These are phyloP conservation scores for Mobula birostris DNA, from an alignment of 2,113 vertebrate genomes.

Conservation along the genomic window DNA sequence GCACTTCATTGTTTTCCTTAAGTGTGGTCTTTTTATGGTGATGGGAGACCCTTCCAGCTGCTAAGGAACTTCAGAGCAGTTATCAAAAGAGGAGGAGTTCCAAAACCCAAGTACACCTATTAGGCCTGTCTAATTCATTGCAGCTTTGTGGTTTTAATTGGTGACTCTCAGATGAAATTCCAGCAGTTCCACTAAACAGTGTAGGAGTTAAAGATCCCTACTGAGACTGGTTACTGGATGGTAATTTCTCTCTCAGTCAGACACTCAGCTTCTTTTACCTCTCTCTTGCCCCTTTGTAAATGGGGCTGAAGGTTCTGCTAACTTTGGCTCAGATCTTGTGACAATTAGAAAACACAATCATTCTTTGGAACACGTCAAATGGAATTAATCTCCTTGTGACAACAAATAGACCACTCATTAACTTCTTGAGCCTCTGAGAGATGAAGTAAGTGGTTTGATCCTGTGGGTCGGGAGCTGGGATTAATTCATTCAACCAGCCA, in stretches of 20 bases:
- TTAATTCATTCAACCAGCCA: not conserved
- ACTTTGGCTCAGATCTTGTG: not conserved
- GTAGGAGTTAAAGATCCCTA: not conserved
- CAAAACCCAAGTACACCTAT: not conserved
- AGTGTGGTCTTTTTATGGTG: not conserved
- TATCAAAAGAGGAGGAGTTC: not conserved
- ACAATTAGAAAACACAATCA: not conserved
- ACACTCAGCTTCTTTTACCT: not conserved
- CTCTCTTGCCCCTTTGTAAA: not conserved
- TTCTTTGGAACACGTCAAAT: conserved; percentile 1
- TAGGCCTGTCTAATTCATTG: not conserved
- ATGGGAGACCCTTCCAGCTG: not conserved
- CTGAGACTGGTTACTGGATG: conserved; percentile 7
- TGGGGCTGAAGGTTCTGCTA: not conserved
- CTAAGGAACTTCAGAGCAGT: not conserved
- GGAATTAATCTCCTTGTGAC: conserved; percentile 1
- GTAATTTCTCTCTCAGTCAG: not conserved
- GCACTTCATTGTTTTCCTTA: conserved; percentile 63
- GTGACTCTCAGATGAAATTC: not conserved
- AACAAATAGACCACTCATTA: not conserved
- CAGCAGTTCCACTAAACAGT: not conserved
- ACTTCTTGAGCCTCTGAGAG: not conserved
- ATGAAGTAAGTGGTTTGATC: not conserved
- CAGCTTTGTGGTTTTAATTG: conserved; percentile 1
- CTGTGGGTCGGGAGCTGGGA: not conserved